Conservation (phyloP, 2,797 vertebrate genomes). For the Gymnothorax javanicus region DNA sequence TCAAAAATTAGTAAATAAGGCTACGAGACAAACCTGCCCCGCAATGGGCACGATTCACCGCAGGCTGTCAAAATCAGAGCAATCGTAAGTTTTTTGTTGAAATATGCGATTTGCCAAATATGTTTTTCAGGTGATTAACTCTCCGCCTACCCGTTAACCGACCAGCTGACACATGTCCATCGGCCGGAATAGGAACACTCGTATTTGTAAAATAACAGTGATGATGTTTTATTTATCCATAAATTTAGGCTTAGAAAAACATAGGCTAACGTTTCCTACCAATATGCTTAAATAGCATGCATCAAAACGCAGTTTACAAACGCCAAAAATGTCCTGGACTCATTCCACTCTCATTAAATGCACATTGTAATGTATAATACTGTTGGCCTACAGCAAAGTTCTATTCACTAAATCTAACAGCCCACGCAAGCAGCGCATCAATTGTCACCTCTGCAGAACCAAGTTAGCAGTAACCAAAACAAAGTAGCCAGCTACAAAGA, state of each 20-base stretch:
- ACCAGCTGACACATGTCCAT: background rate
- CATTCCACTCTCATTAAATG: background rate
- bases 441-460: slow-evolving; percentile 22
- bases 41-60: no score
- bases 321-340: background rate
- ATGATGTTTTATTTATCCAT: background rate
- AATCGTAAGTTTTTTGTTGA: background rate
- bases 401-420: background rate
- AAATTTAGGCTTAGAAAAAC: background rate
- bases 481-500: slow-evolving; percentile 12
- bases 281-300: background rate
- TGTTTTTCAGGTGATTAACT: background rate
- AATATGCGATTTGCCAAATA: background rate
- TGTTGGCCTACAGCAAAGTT: background rate
- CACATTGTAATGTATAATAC: background rate
- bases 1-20: no score
- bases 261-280: background rate
- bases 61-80: background rate
- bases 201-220: background rate
- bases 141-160: background rate
- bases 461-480: slow-evolving; percentile 23
- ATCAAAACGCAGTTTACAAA: background rate
- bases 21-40: no score
- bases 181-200: background rate
- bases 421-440: background rate